These are phyloP conservation scores for Prorops nasuta DNA, from an alignment of 1,140 invertebrate species.

Conservation along the genomic window DNA sequence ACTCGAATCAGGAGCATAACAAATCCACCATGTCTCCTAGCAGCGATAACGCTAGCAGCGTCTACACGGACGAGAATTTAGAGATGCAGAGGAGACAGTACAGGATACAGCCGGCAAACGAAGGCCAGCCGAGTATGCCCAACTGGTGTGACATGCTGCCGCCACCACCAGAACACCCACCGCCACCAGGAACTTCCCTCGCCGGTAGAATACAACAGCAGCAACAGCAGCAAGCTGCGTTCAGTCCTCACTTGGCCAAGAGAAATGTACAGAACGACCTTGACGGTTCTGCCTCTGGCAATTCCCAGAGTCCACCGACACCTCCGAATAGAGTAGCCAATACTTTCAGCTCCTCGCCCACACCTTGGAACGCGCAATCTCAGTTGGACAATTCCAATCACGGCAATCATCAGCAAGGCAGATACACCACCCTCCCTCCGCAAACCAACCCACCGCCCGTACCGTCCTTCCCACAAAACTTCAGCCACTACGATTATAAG, in stretches of 20 bases:
- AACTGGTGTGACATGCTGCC: constrained; percentile 79
- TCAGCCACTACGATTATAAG: constrained; percentile 51
- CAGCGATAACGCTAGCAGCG: constrained; percentile 55
- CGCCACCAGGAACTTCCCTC: constrained; percentile 54
- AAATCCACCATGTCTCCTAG: constrained; percentile 52
- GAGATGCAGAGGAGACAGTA: constrained; percentile 45
- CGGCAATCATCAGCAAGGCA: constrained; percentile 30
- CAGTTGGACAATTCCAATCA: constrained; percentile 23
- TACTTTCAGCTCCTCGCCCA: constrained; percentile 42
- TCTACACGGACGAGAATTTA: constrained; percentile 50
- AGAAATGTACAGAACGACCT: constrained; percentile 41
- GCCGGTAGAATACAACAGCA: constrained; percentile 31
- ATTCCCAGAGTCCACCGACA: constrained; percentile 49
- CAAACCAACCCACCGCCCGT: constrained; percentile 49
- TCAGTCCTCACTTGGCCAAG: constrained; percentile 49
- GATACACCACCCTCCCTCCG: constrained; percentile 49
- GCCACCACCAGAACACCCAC: constrained; percentile 78
- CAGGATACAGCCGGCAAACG: constrained; percentile 33
- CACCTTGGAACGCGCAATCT: constrained; percentile 39
- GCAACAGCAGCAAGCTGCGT: constrained; percentile 32
- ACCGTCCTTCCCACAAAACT: constrained; percentile 47
- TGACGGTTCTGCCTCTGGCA: constrained; percentile 41
- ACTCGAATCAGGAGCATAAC: constrained; percentile 51
- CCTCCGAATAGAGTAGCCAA: constrained; percentile 45
- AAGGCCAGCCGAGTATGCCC: constrained; percentile 51